Conservation (phyloP, 2,113 vertebrate genomes). For the Antechinus flavipes region DNA sequence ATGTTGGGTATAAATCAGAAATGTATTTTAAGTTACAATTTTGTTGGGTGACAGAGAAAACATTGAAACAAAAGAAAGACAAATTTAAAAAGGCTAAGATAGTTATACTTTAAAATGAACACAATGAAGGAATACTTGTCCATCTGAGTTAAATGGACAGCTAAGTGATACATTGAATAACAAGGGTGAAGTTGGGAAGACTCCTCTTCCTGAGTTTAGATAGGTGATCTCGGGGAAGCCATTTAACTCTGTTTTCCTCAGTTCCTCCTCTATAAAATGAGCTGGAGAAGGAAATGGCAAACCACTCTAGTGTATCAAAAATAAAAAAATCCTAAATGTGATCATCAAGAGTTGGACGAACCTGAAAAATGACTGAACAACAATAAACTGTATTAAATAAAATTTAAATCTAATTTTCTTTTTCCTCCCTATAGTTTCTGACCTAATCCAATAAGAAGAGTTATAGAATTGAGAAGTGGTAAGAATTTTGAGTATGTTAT, state of each 20-base stretch:
- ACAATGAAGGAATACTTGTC: background rate
- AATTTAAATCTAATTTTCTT: background rate
- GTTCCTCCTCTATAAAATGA: background rate
- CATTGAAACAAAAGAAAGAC: background rate
- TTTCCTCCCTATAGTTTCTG: background rate
- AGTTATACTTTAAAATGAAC: background rate
- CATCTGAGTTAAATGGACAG: background rate
- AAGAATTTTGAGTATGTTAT: background rate
- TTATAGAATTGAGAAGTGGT: background rate
- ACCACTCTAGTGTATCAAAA: background rate
- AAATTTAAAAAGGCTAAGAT: background rate
- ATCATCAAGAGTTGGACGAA: background rate
- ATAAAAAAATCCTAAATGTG: background rate
- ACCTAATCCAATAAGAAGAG: background rate
- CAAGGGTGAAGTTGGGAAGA: background rate
- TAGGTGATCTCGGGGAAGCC: background rate
- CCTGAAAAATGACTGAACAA: background rate
- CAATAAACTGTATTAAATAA: background rate
- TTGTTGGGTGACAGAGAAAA: background rate
- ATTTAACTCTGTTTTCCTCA: background rate
- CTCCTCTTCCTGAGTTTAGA: background rate
- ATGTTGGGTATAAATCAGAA: background rate
- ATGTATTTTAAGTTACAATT: background rate
- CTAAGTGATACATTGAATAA: background rate
- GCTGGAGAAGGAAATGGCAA: background rate